Conservation (phyloP, 2,113 vertebrate species). For the Pseudopipra pipra region DNA sequence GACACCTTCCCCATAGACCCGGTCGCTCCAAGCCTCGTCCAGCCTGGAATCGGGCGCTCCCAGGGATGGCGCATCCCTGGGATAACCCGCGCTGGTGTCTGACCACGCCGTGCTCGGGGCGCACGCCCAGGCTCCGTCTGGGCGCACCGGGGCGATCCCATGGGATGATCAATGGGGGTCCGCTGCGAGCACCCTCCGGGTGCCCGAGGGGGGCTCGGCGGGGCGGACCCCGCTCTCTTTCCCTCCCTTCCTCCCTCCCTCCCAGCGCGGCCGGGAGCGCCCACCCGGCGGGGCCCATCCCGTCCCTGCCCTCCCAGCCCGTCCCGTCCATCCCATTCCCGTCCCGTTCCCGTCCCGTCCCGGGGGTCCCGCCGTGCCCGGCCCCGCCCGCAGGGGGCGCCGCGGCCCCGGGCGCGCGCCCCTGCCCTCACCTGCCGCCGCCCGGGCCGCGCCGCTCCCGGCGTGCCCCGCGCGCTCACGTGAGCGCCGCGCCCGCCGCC, state of each 20-base stretch:
- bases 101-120: rapidly evolving
- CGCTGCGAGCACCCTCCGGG: no score
- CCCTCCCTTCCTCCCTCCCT: not conserved
- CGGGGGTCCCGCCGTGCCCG: no score
- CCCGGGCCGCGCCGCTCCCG: no score
- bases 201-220: not conserved
- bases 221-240: not conserved
- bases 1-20: not conserved
- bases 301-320: not conserved
- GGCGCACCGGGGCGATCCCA: not conserved
- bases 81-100: rapidly evolving
- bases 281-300: not conserved
- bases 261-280: not conserved
- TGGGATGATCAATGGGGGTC: not conserved
- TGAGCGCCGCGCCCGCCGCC: not conserved
- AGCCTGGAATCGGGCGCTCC: rapidly evolving
- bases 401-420: no score
- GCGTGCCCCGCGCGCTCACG: no score
- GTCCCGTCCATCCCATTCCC: no score
- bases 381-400: no score
- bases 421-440: no score
- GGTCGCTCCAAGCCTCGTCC: not conserved
- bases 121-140: rapidly evolving
- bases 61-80: not conserved
- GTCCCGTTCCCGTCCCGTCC: no score